A percentile compares a stretch with the other conserved stretches of the same genome.
Evolutionary conservation across 2,888 invertebrate genomes (phyloP).

Genomic region (Campoplex nolae): DNA sequence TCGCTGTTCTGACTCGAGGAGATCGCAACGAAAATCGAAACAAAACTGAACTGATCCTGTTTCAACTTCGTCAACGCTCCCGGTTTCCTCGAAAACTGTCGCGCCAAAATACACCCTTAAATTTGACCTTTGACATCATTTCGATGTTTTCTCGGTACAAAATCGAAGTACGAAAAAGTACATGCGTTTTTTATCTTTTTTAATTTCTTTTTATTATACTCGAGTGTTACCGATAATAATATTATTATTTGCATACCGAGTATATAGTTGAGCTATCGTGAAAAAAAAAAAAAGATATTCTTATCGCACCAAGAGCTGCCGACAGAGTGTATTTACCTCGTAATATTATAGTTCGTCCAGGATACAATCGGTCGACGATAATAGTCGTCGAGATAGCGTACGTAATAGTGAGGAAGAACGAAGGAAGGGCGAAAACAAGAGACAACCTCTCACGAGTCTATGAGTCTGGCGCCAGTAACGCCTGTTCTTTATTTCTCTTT

Average conservation of each 20-base stretch:
- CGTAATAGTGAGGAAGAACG: conserved; percentile 5
- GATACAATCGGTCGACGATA: conserved; percentile 31
- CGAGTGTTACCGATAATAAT: neutral
- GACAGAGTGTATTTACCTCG: conserved; percentile 6
- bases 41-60: neutral
- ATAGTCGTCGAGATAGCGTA: conserved; percentile 37
- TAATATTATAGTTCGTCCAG: conserved; percentile 42
- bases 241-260: neutral
- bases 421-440: neutral
- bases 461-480: conserved; percentile 62
- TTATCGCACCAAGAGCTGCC: conserved; percentile 19
- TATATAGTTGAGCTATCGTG: conserved; percentile 47
- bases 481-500: conserved; percentile 44
- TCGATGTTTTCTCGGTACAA: neutral
- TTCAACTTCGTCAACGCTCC: neutral
- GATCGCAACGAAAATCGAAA: neutral
- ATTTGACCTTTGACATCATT: neutral
- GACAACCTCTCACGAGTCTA: conserved; percentile 36
- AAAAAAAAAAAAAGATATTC: neutral
- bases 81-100: neutral
- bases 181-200: neutral
- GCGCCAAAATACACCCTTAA: neutral
- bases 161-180: neutral
- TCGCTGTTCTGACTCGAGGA: neutral
- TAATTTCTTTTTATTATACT: neutral